phyloP scores from a whole-genome alignment of 2,888 invertebrate species.

The Tetragnatha montana region DNA sequence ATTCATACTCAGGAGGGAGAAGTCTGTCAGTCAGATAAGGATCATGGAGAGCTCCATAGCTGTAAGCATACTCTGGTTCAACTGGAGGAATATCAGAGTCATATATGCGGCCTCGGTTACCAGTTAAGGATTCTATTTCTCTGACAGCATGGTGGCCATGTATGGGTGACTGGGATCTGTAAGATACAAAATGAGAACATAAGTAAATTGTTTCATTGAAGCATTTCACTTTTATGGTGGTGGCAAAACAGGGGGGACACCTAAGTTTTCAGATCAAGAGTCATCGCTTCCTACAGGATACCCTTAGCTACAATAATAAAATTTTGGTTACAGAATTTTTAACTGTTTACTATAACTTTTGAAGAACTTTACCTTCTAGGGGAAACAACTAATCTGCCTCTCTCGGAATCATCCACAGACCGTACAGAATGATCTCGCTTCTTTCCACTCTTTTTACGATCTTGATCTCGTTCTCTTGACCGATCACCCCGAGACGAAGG shows the following conservation, averaged over 20 bases:
- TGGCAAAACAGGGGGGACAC: too few relatives aligned
- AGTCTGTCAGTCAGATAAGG: conserved; percentile 59
- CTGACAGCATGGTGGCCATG: conserved; percentile 57
- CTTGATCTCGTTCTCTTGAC: conserved; percentile 51
- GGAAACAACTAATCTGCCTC: conserved; percentile 37
- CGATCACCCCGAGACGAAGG: conserved; percentile 33
- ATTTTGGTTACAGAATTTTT: too few relatives aligned
- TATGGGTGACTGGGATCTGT: conserved; percentile 62
- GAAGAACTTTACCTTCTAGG: conserved; percentile 46
- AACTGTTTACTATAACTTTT: background rate
- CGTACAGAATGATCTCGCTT: conserved; percentile 52
- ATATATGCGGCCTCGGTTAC: conserved; percentile 56
- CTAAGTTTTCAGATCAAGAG: too few relatives aligned
- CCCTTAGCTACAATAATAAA: too few relatives aligned
- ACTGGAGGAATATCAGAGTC: conserved; percentile 61
- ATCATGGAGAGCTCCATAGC: conserved; percentile 65
- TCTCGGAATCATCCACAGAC: conserved; percentile 50
- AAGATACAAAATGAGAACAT: background rate
- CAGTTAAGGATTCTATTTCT: conserved; percentile 57
- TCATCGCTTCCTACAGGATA: too few relatives aligned
- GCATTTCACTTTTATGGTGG: too few relatives aligned
- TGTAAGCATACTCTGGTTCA: conserved; percentile 61
- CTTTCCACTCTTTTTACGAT: conserved; percentile 59
- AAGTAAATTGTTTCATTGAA: too few relatives aligned
- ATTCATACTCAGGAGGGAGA: conserved; percentile 64